Conservation (phyloP, 1,140 invertebrate species). For the silkworm (Bombyx mori) region ASM3026992v2 NC_085122.1:3464501-3465000, state of each 20-base stretch:
- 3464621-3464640: conserved; percentile 56
- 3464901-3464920: too few species aligned
- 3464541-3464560: conserved; percentile 1
- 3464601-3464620: conserved; percentile 39
- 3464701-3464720: not conserved
- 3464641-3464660: conserved; percentile 32
- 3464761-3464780: not conserved
- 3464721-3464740: not conserved
- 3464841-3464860: not conserved
- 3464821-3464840: not conserved
- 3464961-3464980: conserved; percentile 82
- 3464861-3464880: too few species aligned
- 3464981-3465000: conserved; percentile 82
- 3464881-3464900: too few species aligned
- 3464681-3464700: not conserved
- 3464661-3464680: conserved; percentile 1
- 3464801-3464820: not conserved
- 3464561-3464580: not conserved
- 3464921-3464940: too few species aligned
- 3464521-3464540: not conserved
- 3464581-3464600: conserved; percentile 5
- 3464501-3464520: too few species aligned
- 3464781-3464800: too few species aligned
- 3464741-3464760: not conserved
- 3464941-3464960: too few species aligned